A percentile compares a stretch with the other conserved stretches of the same genome.
phyloP scores from a whole-genome alignment of 2,113 vertebrate species.

The Rhegmatorhina hoffmannsi region DNA sequence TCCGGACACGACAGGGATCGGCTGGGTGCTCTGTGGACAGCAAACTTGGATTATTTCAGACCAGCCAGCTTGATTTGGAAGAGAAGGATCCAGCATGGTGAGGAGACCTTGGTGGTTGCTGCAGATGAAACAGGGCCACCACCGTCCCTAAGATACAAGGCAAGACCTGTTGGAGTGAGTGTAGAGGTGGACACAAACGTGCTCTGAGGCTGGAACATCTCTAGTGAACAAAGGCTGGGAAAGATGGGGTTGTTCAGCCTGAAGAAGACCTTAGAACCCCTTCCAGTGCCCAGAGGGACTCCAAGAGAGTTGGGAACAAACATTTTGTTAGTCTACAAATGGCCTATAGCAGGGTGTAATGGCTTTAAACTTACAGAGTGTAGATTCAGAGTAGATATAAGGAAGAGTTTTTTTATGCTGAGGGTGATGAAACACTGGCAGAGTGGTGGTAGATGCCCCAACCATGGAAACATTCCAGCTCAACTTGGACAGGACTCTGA shows the following conservation, averaged over 20 bases:
- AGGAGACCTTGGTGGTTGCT: background rate
- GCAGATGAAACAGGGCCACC: accelerated
- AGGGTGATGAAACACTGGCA: accelerated
- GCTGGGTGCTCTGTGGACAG: background rate
- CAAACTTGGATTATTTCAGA: background rate
- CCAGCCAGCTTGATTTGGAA: accelerated
- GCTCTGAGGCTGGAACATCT: accelerated
- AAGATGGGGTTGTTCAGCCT: background rate
- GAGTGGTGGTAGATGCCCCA: background rate
- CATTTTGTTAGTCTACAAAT: background rate
- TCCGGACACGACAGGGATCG: no score
- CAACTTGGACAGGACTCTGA: background rate
- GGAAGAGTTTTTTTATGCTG: accelerated
- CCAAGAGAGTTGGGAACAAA: background rate
- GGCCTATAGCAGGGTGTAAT: accelerated
- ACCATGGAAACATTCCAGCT: background rate
- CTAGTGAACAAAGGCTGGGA: accelerated
- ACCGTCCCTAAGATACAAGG: accelerated
- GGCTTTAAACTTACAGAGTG: background rate
- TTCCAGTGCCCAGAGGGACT: background rate
- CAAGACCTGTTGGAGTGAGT: accelerated
- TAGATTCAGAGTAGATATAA: accelerated
- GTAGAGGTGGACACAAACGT: background rate
- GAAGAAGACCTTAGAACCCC: background rate
- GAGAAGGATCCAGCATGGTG: accelerated